phyloP scores from a whole-genome alignment of 2,888 invertebrate genomes.

The Glaucopsyche alexis region DNA sequence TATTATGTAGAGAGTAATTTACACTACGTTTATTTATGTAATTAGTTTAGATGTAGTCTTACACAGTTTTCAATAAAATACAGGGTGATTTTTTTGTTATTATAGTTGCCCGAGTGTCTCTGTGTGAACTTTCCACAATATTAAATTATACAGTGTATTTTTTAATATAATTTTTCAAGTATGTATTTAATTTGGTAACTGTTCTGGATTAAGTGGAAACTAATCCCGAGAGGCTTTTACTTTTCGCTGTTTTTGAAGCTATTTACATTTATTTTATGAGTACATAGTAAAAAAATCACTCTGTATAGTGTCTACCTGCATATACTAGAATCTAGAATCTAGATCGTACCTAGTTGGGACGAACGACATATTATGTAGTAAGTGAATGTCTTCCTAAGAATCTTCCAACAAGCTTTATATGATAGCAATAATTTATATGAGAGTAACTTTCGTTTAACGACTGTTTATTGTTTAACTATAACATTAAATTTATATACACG shows the following conservation, averaged over 20 bases:
- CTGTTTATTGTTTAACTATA: slow-evolving; percentile 20
- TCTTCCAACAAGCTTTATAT: slow-evolving; percentile 25
- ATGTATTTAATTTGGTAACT: too few species aligned
- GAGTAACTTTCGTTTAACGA: slow-evolving; percentile 18
- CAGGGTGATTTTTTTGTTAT: neutral
- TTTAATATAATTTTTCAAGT: too few species aligned
- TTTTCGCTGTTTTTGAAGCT: too few species aligned
- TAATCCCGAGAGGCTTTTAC: too few species aligned
- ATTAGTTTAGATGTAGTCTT: neutral
- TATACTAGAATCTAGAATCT: neutral
- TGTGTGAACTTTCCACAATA: too few species aligned
- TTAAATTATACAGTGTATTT: too few species aligned
- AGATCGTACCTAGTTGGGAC: neutral
- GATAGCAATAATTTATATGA: slow-evolving; percentile 17
- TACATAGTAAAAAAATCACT: neutral
- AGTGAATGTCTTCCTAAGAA: slow-evolving; percentile 3
- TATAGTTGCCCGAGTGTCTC: too few species aligned
- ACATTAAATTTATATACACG: slow-evolving; percentile 8
- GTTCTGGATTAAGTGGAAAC: too few species aligned
- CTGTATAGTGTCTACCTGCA: neutral
- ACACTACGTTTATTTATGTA: neutral
- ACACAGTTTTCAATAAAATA: neutral
- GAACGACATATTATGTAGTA: slow-evolving; percentile 25
- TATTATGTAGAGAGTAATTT: neutral
- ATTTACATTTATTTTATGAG: too few species aligned